Evolutionary conservation across 2,113 vertebrate genomes (phyloP), one percentile per base, ranked within the genome.

Genomic region (Planiliza haematocheilus): DNA sequence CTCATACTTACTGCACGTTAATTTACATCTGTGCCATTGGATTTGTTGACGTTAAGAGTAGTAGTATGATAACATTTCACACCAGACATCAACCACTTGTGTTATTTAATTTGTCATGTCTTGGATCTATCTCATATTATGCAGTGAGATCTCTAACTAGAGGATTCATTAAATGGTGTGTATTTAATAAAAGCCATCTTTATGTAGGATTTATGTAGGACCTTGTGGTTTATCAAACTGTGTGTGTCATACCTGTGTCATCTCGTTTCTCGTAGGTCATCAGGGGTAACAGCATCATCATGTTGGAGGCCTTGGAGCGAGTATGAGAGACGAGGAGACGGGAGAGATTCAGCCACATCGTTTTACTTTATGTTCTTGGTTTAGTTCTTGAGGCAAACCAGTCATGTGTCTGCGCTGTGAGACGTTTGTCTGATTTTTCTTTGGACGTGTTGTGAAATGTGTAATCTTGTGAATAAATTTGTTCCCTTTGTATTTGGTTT

Each of bases 201-300:
- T n/a, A n/a, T n/a, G n/a, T n/a, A n/a, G n/a, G n/a, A n/a, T n/a
- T n/a, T n/a, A n/a, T n/a, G n/a, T n/a, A n/a, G n/a, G n/a, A n/a
- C 24, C 24, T 5, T 5, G 24, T 5, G 24, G 24, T 30, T 30
- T 30, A 5, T 30, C 24, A 30, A 30, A 30, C 24, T 30, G n/a
- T 5, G 58, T 17, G 14, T 52, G 8, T 71, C 70, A 20, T 59
- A n/a, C n/a, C 2, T 41, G 4, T n/a, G n/a, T n/a, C n/a, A n/a
- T n/a, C n/a, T 75, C 17, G 0, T 69, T 7, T 66, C 1, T 61
- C 34, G 4, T 62, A 99, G 97, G 97, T 99, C 38, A 99, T 99
- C 84, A 88, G 97, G 89, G 97, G 97, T 77, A 99, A 99, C 93
- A 99, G 97, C 89, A 99, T 99, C 89, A 99, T 99, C 67, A 99